A percentile compares a stretch with the other conserved stretches of the same genome.
Conservation (phyloP, 2,113 vertebrate genomes). For the Heliornis fulica region DNA sequence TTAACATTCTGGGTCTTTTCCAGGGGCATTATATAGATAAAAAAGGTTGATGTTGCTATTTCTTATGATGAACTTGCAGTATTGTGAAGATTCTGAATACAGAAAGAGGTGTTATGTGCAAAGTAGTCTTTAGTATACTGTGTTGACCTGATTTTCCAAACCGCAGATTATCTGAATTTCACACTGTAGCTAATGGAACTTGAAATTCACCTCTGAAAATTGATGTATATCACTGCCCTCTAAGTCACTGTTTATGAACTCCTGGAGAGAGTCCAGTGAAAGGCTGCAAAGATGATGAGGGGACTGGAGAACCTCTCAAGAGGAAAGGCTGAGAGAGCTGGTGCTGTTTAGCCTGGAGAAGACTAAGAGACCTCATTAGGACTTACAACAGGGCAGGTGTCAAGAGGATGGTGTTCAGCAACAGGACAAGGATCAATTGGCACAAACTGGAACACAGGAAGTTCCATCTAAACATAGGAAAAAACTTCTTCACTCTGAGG, state of each 20-base stretch:
- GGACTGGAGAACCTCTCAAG: too few species aligned
- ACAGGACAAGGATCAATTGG: too few species aligned
- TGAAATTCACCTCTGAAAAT: constrained; percentile 33
- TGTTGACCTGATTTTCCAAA: constrained; percentile 21
- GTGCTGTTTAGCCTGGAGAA: too few species aligned
- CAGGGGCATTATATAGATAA: neutral
- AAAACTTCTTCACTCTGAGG: too few species aligned
- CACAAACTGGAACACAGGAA: too few species aligned
- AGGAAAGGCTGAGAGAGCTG: too few species aligned
- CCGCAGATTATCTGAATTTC: neutral
- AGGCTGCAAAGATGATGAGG: too few species aligned
- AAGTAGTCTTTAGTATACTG: neutral
- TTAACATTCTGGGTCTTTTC: neutral
- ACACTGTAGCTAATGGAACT: constrained; percentile 4
- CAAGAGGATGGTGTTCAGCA: too few species aligned
- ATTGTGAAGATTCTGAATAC: neutral
- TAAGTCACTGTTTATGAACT: neutral
- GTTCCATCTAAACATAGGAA: too few species aligned
- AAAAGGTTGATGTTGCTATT: neutral
- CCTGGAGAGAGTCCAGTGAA: too few species aligned
- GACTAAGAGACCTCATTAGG: too few species aligned
- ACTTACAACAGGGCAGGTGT: too few species aligned
- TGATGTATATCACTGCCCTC: neutral
- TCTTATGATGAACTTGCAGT: neutral
- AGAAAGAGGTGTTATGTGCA: neutral